Base-by-base conservation (phyloP, 1,140 invertebrate species). In the Calephelis virginiensis region DNA sequence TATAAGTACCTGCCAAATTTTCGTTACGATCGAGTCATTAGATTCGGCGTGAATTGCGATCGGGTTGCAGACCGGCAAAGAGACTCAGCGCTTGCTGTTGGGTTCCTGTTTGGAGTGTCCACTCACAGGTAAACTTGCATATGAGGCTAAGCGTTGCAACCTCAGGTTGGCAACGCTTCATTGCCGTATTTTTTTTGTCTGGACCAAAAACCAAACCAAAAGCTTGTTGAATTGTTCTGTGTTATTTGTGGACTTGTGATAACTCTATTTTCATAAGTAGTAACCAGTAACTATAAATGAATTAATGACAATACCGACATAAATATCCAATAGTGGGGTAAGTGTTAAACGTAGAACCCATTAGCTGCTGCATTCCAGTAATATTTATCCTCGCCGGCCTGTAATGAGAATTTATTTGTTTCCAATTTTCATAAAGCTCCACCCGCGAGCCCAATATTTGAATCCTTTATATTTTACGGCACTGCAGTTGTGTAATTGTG, bases 371-470 rank as follows among this genome's bases (percentile, higher is more conserved):
- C 70, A 73, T 72, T 76, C 72, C 70, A 73, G 81, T 76, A 64
- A 56, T 64, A 81, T 82, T 84, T 83, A 81, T 83, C 79, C 82
- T 74, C 68, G 74, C 75, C 76, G 73, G 68, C 72, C 68, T 71
- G 71, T 81, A 83, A 82, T 81, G 76, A 83, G 73, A 82, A 85
- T 83, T 83, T 85, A 85, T 85, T 75, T 81, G 80, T 78, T 74
- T 77, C 73, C 75, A 68, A 81, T 82, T 81, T 82, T 82, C 80
- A 82, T 83, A 82, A 80, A 82, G 80, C 77, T 74, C 69, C 72
- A 69, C 73, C 63, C 61, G 75, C 63, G 69, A 77, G 75, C 67
- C 64, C 71, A 77, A 80, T 78, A 76, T 70, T 77, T 70, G 70
- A 69, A 66, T 67, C 66, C 71, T 75, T 78, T 76, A 14, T 64